Evolutionary conservation across 2,113 vertebrate species (phyloP).

Genomic region (Ctenomys sociabilis): DNA sequence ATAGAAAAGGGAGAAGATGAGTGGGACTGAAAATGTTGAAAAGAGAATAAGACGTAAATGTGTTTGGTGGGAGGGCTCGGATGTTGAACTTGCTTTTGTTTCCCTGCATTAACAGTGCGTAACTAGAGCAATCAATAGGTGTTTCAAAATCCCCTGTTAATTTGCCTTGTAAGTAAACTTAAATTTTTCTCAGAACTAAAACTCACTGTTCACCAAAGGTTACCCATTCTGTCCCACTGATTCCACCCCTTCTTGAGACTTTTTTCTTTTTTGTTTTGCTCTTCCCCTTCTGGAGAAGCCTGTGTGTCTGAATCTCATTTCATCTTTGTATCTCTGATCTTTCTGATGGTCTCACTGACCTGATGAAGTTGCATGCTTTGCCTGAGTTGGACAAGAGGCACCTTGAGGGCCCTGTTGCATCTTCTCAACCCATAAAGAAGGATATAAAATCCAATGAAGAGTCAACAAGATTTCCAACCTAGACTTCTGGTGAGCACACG

Average conservation of each 20-base stretch:
- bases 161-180: not conserved
- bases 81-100: constrained; percentile 24
- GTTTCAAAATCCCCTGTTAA: constrained; percentile 13
- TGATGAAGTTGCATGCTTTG: not conserved
- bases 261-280: not conserved
- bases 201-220: not conserved
- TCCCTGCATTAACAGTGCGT: not conserved
- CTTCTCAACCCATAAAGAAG: not conserved
- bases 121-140: not conserved
- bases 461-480: not conserved
- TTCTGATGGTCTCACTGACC: not conserved
- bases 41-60: constrained; percentile 27
- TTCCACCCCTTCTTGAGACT: not conserved
- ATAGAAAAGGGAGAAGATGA: constrained; percentile 40
- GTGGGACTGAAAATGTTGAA: constrained; percentile 41
- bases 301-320: not conserved
- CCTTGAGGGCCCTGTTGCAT: not conserved
- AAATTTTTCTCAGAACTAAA: constrained; percentile 21
- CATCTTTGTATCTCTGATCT: not conserved
- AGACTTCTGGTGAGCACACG: not conserved
- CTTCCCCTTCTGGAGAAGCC: not conserved
- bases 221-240: not conserved
- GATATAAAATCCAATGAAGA: constrained; percentile 5
- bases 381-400: not conserved
- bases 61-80: not conserved